Conservation (phyloP, 2,797 vertebrate species). For the Eospalax fontanierii region DNA sequence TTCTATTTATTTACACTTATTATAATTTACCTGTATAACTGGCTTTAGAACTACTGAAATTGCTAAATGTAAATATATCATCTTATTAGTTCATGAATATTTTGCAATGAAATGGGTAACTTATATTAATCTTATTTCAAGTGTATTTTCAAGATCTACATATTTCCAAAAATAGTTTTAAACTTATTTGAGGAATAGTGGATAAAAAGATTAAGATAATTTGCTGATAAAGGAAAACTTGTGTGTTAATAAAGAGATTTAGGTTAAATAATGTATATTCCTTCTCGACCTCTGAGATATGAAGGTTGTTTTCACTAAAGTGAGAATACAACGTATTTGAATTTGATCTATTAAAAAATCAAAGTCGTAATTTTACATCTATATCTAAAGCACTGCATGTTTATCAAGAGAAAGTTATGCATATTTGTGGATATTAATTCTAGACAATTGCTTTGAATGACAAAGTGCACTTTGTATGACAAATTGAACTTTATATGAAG, state of each 20-base stretch:
- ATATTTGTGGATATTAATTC: not conserved
- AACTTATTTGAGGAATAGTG: not conserved
- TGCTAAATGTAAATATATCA: not conserved
- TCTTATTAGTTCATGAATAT: not conserved
- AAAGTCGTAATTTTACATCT: not conserved
- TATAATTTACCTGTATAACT: not conserved
- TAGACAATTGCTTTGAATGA: not conserved
- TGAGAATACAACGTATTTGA: not conserved
- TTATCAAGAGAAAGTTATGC: not conserved
- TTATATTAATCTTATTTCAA: not conserved
- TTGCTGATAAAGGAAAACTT: not conserved
- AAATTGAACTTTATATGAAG: constrained; percentile 4
- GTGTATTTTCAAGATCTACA: not conserved
- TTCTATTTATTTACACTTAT: not conserved
- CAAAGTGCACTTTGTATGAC: not conserved
- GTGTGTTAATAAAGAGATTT: not conserved
- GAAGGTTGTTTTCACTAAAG: not conserved
- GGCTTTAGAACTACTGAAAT: constrained; percentile 12
- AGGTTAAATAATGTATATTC: not conserved
- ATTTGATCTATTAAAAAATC: not conserved
- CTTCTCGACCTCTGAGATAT: not conserved
- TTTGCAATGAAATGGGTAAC: not conserved
- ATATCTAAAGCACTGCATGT: not conserved
- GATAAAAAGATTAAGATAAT: not conserved
- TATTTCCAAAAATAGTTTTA: not conserved